Conservation (phyloP, 2,888 invertebrate species). For the Drosophila prostipennis region DNA sequence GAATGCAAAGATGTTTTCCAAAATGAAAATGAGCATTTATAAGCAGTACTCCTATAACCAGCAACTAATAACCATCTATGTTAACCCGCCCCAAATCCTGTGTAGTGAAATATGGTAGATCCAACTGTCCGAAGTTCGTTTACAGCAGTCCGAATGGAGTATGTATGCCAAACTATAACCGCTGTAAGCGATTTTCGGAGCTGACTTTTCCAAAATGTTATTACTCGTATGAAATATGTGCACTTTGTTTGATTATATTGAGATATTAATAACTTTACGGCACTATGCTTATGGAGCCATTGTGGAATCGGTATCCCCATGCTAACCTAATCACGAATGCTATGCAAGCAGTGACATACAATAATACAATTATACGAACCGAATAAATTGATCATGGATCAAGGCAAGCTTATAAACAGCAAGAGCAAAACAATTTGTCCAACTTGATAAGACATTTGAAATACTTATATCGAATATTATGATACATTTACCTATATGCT, state of each 20-base stretch:
- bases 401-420: conserved; percentile 45
- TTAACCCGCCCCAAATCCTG: conserved; percentile 32
- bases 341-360: conserved; percentile 41
- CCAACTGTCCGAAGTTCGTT: conserved; percentile 8
- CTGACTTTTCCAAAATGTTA: conserved; percentile 56
- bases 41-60: conserved; percentile 27
- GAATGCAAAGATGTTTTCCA: conserved; percentile 53
- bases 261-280: conserved; percentile 36
- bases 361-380: conserved; percentile 45
- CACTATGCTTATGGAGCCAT: conserved; percentile 47
- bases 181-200: conserved; percentile 14
- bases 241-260: conserved; percentile 66
- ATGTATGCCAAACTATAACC: background rate
- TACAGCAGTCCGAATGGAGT: background rate
- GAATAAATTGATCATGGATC: conserved; percentile 67
- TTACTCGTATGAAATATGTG: conserved; percentile 61
- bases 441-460: conserved; percentile 40
- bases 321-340: conserved; percentile 34
- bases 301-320: conserved; percentile 32
- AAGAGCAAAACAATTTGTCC: conserved; percentile 51
- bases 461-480: conserved; percentile 47
- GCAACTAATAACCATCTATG: conserved; percentile 38
- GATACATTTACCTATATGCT: conserved; percentile 53
- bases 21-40: conserved; percentile 38
- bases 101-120: conserved; percentile 26